Conservation (phyloP, 2,888 invertebrate species). For the Caenorhabditis sp. region DNA sequence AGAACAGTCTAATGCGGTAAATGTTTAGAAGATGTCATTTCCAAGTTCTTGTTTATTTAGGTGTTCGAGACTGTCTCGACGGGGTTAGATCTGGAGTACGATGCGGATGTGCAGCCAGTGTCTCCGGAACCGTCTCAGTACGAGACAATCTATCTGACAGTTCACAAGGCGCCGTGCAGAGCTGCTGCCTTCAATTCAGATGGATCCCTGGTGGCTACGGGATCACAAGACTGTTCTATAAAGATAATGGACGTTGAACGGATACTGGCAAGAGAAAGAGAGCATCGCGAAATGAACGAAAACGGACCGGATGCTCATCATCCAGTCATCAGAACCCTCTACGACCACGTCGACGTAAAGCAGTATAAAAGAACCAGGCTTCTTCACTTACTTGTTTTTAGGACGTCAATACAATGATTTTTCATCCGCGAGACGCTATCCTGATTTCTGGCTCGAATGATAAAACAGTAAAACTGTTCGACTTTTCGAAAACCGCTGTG, state of each 20-base stretch:
- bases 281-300: slow-evolving; percentile 79
- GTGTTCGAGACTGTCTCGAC: slow-evolving; percentile 78
- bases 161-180: slow-evolving; percentile 93
- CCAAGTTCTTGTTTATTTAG: slow-evolving; percentile 58
- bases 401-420: slow-evolving; percentile 95
- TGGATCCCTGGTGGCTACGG: slow-evolving; percentile 96
- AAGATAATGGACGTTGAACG: slow-evolving; percentile 99
- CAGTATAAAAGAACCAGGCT: neutral
- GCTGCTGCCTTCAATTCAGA: slow-evolving; percentile 95
- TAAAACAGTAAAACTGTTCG: slow-evolving; percentile 94
- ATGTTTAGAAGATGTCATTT: neutral
- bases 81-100: slow-evolving; percentile 93
- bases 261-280: slow-evolving; percentile 96
- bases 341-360: slow-evolving; percentile 90
- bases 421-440: slow-evolving; percentile 95
- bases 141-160: slow-evolving; percentile 98
- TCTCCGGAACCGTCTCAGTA: slow-evolving; percentile 97
- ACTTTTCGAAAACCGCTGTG: slow-evolving; percentile 97
- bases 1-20: slow-evolving; percentile 59
- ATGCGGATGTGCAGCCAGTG: slow-evolving; percentile 85
- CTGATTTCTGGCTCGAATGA: slow-evolving; percentile 95
- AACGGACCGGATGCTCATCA: slow-evolving; percentile 83
- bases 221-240: slow-evolving; percentile 97
- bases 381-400: slow-evolving; percentile 64
- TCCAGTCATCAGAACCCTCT: slow-evolving; percentile 96